These are phyloP conservation scores for Cancer borealis DNA, from an alignment of 2,888 invertebrate species.

Conservation along the genomic window DNA sequence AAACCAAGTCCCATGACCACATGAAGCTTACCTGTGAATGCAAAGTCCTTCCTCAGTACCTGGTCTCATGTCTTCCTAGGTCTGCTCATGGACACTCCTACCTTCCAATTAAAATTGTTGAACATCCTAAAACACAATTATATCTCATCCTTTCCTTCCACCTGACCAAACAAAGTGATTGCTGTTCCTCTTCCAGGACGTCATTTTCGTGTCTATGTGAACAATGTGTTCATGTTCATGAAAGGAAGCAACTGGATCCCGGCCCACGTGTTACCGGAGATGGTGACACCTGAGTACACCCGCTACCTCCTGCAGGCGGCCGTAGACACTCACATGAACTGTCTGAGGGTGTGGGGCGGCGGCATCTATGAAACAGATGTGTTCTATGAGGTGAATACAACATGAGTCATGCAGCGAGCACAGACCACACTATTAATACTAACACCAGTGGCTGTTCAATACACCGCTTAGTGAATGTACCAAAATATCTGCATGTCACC, in stretches of 20 bases:
- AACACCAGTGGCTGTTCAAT: too few species aligned
- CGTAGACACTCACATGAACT: conserved; percentile 91
- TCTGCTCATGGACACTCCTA: too few species aligned
- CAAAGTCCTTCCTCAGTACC: too few species aligned
- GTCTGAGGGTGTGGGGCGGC: conserved; percentile 99
- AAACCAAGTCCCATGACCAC: too few species aligned
- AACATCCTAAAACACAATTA: neutral
- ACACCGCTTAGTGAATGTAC: neutral
- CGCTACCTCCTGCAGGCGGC: conserved; percentile 86
- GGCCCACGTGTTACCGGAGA: conserved; percentile 90
- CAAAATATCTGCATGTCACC: neutral
- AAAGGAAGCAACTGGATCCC: conserved; percentile 98
- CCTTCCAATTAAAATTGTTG: too few species aligned
- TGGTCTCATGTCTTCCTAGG: too few species aligned
- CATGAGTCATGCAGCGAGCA: neutral
- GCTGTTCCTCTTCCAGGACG: conserved; percentile 82
- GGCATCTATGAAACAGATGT: conserved; percentile 94
- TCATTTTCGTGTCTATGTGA: conserved; percentile 92
- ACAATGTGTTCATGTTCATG: conserved; percentile 92
- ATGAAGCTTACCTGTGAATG: too few species aligned
- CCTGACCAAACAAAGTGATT: neutral
- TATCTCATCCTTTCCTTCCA: neutral
- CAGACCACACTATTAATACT: too few species aligned
- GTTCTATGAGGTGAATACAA: conserved; percentile 85
- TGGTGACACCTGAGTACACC: conserved; percentile 83